A percentile compares a stretch with the other conserved stretches of the same genome.
Conservation (phyloP, 2,113 vertebrate species). For the Ginglymostoma cirratum region DNA sequence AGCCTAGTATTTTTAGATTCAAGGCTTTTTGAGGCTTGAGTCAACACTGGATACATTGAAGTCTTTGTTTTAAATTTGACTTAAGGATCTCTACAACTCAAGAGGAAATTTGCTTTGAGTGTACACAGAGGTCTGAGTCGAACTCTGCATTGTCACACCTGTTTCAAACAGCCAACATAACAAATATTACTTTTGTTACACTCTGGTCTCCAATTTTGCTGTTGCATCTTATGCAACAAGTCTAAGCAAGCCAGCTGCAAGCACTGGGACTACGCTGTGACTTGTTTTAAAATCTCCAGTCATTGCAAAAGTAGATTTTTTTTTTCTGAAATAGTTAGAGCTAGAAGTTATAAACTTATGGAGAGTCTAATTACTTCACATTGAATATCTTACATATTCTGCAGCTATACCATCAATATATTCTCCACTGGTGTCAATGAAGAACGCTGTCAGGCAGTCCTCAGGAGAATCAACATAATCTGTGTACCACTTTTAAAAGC, state of each 20-base stretch:
- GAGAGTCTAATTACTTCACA: background rate
- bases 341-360: background rate
- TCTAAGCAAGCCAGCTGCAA: background rate
- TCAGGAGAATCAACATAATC: background rate
- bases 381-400: background rate
- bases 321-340: background rate
- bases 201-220: background rate
- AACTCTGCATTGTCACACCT: background rate
- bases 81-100: background rate
- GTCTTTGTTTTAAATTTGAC: background rate
- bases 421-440: background rate
- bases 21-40: background rate
- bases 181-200: background rate
- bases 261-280: background rate
- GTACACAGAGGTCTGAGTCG: background rate
- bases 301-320: background rate
- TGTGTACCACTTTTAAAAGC: background rate
- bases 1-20: constrained; percentile 19
- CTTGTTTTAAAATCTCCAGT: background rate
- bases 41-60: background rate
- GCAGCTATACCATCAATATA: background rate
- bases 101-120: background rate
- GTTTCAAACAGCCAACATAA: background rate
- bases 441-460: background rate
- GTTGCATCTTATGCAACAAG: background rate